phyloP scores from a whole-genome alignment of 2,113 vertebrate genomes.

The Pangasianodon hypophthalmus region DNA sequence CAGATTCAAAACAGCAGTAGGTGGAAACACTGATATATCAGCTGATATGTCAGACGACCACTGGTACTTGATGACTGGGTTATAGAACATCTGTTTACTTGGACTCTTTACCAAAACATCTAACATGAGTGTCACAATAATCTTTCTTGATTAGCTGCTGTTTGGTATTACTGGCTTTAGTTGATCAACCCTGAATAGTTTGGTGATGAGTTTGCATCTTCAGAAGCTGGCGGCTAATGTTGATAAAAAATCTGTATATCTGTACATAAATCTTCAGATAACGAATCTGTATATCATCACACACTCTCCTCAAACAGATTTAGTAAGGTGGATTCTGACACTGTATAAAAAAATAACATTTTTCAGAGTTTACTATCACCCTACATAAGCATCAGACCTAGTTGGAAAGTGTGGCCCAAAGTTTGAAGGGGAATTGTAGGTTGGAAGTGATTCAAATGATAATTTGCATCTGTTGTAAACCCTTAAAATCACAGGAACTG shows the following conservation, averaged over 20 bases:
- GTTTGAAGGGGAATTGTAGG: background rate
- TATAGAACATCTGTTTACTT: slow-evolving; percentile 1
- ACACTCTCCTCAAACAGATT: background rate
- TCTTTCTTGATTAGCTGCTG: background rate
- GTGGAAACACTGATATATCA: background rate
- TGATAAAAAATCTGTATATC: background rate
- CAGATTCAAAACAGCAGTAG: background rate
- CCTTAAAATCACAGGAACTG: background rate
- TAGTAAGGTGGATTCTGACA: background rate
- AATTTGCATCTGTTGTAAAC: background rate
- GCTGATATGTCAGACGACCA: background rate
- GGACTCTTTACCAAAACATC: background rate
- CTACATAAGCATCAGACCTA: background rate
- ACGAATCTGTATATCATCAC: background rate
- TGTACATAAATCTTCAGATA: no score
- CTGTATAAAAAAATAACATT: background rate
- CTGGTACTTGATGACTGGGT: background rate
- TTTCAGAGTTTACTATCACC: background rate
- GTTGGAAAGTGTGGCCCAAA: background rate
- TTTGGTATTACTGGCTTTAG: background rate
- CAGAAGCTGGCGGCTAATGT: background rate
- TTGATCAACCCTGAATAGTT: background rate
- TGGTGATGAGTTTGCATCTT: background rate
- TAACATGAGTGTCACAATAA: background rate
- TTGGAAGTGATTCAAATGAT: background rate